Conservation (phyloP, 2,113 vertebrate genomes). For the Halcyon malimbica region DNA sequence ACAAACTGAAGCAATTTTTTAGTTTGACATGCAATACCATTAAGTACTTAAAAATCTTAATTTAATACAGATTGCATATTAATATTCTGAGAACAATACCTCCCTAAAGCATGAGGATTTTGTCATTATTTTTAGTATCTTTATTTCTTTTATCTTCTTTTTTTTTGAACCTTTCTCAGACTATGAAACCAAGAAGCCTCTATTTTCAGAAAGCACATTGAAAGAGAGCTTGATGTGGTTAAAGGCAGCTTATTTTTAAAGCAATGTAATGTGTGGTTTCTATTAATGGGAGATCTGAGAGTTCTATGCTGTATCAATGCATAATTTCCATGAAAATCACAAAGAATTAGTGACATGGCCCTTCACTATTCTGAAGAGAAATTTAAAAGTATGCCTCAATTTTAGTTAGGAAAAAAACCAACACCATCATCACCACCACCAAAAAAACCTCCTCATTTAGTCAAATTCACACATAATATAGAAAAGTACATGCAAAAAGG, state of each 20-base stretch:
- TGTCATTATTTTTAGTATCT: neutral
- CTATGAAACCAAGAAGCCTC: neutral
- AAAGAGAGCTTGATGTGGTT: neutral
- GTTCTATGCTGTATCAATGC: neutral
- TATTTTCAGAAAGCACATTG: neutral
- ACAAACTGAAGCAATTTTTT: slow-evolving; percentile 3
- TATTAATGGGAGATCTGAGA: neutral
- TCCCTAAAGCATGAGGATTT: neutral
- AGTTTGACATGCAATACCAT: neutral
- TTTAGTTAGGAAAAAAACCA: neutral
- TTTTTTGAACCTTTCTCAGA: neutral
- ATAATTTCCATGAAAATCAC: neutral
- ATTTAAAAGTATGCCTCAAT: neutral
- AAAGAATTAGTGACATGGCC: neutral
- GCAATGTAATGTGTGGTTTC: neutral
- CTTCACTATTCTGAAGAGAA: neutral
- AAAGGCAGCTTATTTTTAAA: neutral
- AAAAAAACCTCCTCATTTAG: neutral
- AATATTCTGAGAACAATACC: slow-evolving; percentile 6
- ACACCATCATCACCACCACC: no score
- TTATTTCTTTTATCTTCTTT: neutral
- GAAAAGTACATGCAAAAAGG: neutral
- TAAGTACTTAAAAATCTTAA: neutral
- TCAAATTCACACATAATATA: neutral
- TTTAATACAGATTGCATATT: neutral